Base-by-base conservation (phyloP, 2,113 vertebrate genomes). In the Numenius arquata region DNA sequence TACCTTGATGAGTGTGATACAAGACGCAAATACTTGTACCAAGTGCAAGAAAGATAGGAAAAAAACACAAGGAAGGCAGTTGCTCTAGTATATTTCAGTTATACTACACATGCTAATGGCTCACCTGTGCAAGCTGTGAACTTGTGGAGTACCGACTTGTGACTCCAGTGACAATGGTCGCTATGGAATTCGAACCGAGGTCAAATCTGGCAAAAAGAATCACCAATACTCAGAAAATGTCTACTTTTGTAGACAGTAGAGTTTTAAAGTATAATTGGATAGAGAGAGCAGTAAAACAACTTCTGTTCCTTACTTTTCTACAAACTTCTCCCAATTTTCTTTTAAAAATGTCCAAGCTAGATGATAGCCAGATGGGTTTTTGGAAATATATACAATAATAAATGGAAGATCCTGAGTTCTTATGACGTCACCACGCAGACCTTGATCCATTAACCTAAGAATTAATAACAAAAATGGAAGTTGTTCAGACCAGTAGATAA, bases 331-430 rank as follows among this genome's bases (percentile, higher is more conserved):
- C 99, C 99, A 99, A 40, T 99, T 98, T 85, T 98, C 94, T 84
- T 96, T 98, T 52, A 99, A 85, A 93, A 99, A 99, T 23, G 97
- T 97, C 99, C 99, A 99, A 58, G 98, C 98, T 53, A 99, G 90
- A 52, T 97, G 96, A 93, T 98, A 98, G 63, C 99, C 99, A 43
- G 85, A 97, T 5, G 98, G 98, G 94, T 99, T 99, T 89, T 21
- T 98, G 96, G 98, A 98, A 94, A 99, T 65, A 5, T 61, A 29
- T 10, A 80, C 14, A 11, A 99, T 83, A 50, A 99, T 98, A 13
- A 2, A 13, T 5, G 99, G 98, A 68, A 99, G 98, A 85, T 99
- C 98, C 96, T 99, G 99, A 52, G 98, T 98, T 98, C 99, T 99
- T 97, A 99, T 96, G 94, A 98, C 90, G 25, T 99, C 98, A 32